phyloP scores from a whole-genome alignment of 2,113 vertebrate genomes.

The Choloepus hoffmanni region DNA sequence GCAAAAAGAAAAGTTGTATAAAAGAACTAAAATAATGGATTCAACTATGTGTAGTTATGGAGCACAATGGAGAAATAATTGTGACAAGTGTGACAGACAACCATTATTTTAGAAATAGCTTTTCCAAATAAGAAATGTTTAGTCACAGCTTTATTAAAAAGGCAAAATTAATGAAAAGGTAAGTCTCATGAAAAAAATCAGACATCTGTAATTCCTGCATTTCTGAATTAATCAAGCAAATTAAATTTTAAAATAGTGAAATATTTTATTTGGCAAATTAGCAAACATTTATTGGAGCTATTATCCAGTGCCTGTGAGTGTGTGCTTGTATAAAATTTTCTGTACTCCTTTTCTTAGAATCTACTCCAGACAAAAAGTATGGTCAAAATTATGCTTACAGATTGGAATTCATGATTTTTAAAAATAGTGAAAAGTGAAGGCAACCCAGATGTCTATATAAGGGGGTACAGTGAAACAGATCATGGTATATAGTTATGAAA shows the following conservation, averaged over 20 bases:
- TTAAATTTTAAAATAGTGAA: neutral
- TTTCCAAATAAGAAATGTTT: neutral
- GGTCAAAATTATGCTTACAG: neutral
- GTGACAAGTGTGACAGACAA: neutral
- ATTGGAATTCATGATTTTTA: neutral
- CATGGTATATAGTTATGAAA: neutral
- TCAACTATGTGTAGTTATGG: neutral
- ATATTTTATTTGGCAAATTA: neutral
- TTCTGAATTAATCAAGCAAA: neutral
- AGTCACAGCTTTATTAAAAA: neutral
- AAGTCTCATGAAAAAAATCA: neutral
- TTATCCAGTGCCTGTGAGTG: neutral
- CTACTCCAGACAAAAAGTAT: neutral
- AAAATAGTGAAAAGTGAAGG: neutral
- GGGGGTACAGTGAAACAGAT: neutral
- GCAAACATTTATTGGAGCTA: neutral
- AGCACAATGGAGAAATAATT: neutral
- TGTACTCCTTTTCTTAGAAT: neutral
- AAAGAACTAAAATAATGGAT: neutral
- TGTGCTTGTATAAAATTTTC: neutral
- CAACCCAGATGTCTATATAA: neutral
- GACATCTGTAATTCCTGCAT: neutral
- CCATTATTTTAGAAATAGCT: neutral
- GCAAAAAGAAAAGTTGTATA: neutral
- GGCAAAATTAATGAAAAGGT: neutral